Conservation (phyloP, 2,888 invertebrate genomes). For the Biston stratarius region DNA sequence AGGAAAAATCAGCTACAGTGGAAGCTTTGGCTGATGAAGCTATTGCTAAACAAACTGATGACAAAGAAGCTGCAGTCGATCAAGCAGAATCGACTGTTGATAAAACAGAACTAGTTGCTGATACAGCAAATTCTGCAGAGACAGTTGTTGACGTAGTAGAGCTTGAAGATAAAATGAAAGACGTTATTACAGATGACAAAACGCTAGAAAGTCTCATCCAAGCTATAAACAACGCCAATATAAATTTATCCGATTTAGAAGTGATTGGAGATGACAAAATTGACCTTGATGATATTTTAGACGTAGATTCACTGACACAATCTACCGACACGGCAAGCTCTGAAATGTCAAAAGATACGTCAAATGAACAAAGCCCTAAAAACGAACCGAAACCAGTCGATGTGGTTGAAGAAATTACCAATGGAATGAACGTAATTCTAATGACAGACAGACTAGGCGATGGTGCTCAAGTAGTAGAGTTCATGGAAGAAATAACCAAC, state of each 20-base stretch:
- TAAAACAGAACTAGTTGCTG: conserved; percentile 11
- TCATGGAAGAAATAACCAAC: conserved; percentile 14
- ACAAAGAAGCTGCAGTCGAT: not conserved
- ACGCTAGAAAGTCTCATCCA: conserved; percentile 71
- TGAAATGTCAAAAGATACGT: conserved; percentile 28
- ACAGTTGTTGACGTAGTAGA: not conserved
- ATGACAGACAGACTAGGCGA: conserved; percentile 33
- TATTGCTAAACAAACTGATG: not conserved
- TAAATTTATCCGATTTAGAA: conserved; percentile 68
- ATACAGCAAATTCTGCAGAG: not conserved
- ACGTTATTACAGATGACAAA: conserved; percentile 54
- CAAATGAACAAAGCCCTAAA: conserved; percentile 27
- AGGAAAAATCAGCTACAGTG: conserved; percentile 12
- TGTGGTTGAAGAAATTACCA: conserved; percentile 12
- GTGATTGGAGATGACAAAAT: conserved; percentile 56
- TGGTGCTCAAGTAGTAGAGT: conserved; percentile 26
- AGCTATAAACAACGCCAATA: conserved; percentile 71
- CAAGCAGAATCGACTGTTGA: conserved; percentile 1
- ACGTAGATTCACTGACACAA: conserved; percentile 33
- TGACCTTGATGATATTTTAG: conserved; percentile 51
- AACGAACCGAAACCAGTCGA: conserved; percentile 24
- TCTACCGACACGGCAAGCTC: conserved; percentile 36
- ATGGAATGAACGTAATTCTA: conserved; percentile 14
- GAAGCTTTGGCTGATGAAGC: conserved; percentile 15
- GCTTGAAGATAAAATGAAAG: conserved; percentile 46